Evolutionary conservation across 1,140 invertebrate genomes (phyloP), one percentile per base, ranked within the genome.

Genomic region (Nomia melanderi): DNA sequence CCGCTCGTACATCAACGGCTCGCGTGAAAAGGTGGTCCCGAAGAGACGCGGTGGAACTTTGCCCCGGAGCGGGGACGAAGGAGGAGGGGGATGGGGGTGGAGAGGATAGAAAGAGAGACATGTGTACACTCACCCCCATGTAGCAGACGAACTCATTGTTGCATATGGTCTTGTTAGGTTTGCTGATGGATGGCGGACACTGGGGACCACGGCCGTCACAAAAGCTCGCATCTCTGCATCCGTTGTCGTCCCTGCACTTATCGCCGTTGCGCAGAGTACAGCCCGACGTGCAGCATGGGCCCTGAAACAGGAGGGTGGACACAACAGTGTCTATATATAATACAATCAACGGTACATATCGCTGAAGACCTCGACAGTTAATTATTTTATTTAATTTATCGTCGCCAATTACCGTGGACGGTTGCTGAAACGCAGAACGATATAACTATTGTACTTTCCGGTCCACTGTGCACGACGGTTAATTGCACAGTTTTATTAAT

Each of bases 71-170:
- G 9, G 3, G 11, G 2, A 8, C 0, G 11, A 11, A 9, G 33
- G 0, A 23, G 6, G n/a, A 14, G 23, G 5, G 11, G 20, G 25
- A n/a, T n/a, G n/a, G n/a, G n/a, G n/a, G n/a, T n/a, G n/a, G n/a
- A n/a, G n/a, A n/a, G n/a, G n/a, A n/a, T n/a, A n/a, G 66, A 17
- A n/a, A n/a, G 9, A 47, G 54, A 39, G 47, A 78, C 27, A 57
- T 31, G 60, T 65, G 29, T 44, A 77, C 76, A 94, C 95, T 95
- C 93, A 97, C 96, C 83, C 98, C 97, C 96, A 98, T 97, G 88
- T 97, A 98, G 89, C 97, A 98, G 57, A 98, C 97, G 90, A 97
- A 97, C 88, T 97, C 97, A 88, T 97, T 96, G 92, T 98, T 98
- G 92, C 98, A 98, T 79, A 97, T 95, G 25, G 97, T 98, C 90